Evolutionary conservation across 1,140 invertebrate species (phyloP).

Genomic region (Drosophila lowei): DNA sequence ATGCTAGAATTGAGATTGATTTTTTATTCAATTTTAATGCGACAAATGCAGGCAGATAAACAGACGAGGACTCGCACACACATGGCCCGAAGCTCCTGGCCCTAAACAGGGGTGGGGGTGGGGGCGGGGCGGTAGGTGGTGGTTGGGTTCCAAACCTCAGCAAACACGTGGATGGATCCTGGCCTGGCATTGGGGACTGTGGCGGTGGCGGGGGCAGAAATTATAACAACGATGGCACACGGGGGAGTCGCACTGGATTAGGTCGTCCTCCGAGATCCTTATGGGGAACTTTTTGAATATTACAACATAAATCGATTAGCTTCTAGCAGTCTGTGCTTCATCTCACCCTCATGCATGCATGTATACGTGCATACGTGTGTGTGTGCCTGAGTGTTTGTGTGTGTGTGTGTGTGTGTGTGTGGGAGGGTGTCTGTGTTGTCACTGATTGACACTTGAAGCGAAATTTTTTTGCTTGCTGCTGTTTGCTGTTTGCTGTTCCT

Average conservation of each 20-base stretch:
- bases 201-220: constrained; percentile 50
- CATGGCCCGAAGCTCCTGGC: constrained; percentile 43
- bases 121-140: too few relatives aligned
- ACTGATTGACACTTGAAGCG: constrained; percentile 80
- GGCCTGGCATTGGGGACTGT: neutral
- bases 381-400: neutral
- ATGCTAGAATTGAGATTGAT: constrained; percentile 83
- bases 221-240: constrained; percentile 65
- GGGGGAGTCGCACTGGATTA: constrained; percentile 72
- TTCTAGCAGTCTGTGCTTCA: constrained; percentile 60
- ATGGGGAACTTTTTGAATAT: constrained; percentile 81
- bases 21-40: constrained; percentile 83
- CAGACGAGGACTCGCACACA: constrained; percentile 62
- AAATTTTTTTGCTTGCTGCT: constrained; percentile 67
- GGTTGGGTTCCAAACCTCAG: neutral
- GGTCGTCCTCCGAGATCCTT: constrained; percentile 65
- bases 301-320: constrained; percentile 82
- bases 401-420: constrained; percentile 23
- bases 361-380: neutral
- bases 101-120: neutral
- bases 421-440: constrained; percentile 54
- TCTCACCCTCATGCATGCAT: constrained; percentile 2
- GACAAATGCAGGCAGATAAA: constrained; percentile 82
- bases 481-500: constrained; percentile 64
- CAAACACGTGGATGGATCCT: constrained; percentile 24